These are phyloP conservation scores for Molossus molossus DNA, from an alignment of 2,797 vertebrate species.

Conservation along the genomic window DNA sequence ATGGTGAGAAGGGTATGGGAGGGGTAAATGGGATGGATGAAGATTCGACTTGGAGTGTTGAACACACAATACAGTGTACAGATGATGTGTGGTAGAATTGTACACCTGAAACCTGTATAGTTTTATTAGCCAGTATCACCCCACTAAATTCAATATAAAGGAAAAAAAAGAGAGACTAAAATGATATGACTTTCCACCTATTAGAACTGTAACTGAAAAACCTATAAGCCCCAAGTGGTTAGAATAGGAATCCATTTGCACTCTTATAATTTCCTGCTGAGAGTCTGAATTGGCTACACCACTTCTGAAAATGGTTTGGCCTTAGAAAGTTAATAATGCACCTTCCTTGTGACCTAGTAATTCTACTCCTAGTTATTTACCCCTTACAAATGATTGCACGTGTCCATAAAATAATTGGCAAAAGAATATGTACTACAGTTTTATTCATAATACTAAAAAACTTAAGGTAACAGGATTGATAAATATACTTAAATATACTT, in stretches of 20 bases:
- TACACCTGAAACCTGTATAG: neutral
- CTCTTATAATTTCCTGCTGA: neutral
- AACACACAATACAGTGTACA: neutral
- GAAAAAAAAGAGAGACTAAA: neutral
- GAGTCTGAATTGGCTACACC: neutral
- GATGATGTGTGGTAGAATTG: neutral
- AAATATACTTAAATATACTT: neutral
- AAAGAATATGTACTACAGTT: neutral
- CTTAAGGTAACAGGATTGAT: neutral
- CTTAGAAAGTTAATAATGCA: neutral
- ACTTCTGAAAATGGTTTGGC: neutral
- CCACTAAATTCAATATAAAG: neutral
- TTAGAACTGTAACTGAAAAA: neutral
- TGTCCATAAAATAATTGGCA: neutral
- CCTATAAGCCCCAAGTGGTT: neutral
- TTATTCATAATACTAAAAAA: constrained; percentile 28
- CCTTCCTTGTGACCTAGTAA: neutral
- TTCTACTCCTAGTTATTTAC: neutral
- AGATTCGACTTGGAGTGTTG: neutral
- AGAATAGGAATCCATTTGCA: neutral
- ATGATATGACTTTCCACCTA: neutral
- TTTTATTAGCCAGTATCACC: neutral
- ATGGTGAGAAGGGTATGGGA: neutral
- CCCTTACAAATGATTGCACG: neutral
- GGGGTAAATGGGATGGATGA: neutral